Percentiles rank a stretch among this genome's conserved stretches.
These are phyloP conservation scores for Synanthedon formicaeformis DNA, from an alignment of 2,888 invertebrate species.

Conservation along the genomic window DNA sequence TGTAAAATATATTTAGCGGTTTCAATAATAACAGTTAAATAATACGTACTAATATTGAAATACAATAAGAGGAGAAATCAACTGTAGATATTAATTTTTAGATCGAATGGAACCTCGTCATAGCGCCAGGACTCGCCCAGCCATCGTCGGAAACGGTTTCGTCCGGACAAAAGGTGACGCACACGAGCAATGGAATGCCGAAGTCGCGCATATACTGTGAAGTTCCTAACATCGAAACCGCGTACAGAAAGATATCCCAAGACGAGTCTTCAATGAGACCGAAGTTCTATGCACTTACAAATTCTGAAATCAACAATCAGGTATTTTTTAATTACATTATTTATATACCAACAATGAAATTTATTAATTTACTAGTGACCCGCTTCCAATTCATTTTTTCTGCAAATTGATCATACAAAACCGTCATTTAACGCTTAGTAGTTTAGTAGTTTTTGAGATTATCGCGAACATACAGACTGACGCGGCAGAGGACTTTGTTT, in stretches of 20 bases:
- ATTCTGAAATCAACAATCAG: constrained; percentile 76
- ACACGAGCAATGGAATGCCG: constrained; percentile 32
- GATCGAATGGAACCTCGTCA: constrained; percentile 66
- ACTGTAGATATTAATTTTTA: constrained; percentile 12
- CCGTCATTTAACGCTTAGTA: too few relatives aligned
- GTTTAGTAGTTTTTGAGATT: too few relatives aligned
- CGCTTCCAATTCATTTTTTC: background rate
- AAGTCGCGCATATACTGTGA: constrained; percentile 61
- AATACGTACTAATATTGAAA: too few relatives aligned
- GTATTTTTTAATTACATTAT: constrained; percentile 19
- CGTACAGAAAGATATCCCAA: constrained; percentile 48
- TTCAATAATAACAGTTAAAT: too few relatives aligned
- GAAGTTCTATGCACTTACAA: constrained; percentile 90
- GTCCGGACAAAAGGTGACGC: constrained; percentile 30
- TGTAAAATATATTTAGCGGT: too few relatives aligned
- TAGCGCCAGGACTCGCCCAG: constrained; percentile 54
- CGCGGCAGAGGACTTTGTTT: too few relatives aligned
- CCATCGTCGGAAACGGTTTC: constrained; percentile 32
- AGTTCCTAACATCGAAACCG: constrained; percentile 55
- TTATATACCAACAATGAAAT: too few relatives aligned
- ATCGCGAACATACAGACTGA: too few relatives aligned
- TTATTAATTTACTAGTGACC: background rate
- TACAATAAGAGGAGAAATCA: too few relatives aligned
- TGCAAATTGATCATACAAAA: too few relatives aligned
- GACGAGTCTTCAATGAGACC: constrained; percentile 84